Conservation (phyloP, 2,797 vertebrate species). For the Rhadinocentrus ornatus region DNA sequence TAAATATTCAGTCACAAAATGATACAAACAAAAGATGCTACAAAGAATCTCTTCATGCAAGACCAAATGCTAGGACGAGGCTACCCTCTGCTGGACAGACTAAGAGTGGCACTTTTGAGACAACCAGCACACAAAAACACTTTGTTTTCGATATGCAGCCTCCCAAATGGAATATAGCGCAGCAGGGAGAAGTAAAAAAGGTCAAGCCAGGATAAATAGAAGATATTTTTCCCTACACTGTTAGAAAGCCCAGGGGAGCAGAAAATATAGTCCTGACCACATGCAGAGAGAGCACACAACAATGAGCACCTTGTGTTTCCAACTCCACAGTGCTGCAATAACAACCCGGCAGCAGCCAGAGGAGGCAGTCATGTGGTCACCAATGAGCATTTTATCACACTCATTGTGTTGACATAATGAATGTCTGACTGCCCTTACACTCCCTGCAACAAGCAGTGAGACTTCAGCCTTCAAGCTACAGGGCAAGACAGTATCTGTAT, state of each 20-base stretch:
- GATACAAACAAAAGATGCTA: constrained; percentile 11
- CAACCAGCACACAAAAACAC: constrained; percentile 16
- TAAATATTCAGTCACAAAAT: constrained; percentile 10
- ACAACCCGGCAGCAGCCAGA: constrained; percentile 30
- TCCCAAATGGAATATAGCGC: constrained; percentile 22
- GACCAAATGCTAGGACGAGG: constrained; percentile 10
- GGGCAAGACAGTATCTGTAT: constrained; percentile 5
- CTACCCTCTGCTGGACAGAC: constrained; percentile 57
- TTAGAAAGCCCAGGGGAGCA: constrained; percentile 22
- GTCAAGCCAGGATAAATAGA: constrained; percentile 21
- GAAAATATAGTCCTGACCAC: constrained; percentile 9
- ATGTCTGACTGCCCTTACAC: too few species aligned
- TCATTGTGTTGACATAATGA: too few species aligned
- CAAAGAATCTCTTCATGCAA: constrained; percentile 27
- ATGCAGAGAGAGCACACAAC: constrained; percentile 33
- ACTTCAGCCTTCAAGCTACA: constrained; percentile 24
- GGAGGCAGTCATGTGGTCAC: constrained; percentile 25
- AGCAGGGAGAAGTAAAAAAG: constrained; percentile 24
- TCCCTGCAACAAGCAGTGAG: constrained; percentile 15
- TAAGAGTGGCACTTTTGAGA: constrained; percentile 28
- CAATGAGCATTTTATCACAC: background rate
- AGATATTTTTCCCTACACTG: background rate
- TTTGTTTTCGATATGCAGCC: constrained; percentile 9
- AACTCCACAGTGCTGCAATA: constrained; percentile 29
- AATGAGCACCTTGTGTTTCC: constrained; percentile 54